Percentiles rank a stretch among this genome's conserved stretches.
Evolutionary conservation across 2,113 vertebrate species (phyloP).

Genomic region (Lepus americanus): DNA sequence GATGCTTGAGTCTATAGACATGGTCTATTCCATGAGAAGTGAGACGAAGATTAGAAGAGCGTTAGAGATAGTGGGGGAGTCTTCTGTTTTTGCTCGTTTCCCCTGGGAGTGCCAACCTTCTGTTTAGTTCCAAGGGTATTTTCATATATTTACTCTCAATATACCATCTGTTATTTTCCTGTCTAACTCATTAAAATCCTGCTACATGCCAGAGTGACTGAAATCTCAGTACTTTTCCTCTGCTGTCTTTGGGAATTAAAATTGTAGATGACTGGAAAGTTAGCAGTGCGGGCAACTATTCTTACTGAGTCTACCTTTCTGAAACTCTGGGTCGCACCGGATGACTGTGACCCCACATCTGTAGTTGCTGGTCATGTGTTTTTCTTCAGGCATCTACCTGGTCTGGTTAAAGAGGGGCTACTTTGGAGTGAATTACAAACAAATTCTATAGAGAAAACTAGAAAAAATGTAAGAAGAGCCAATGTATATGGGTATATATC

Average conservation of each 20-base stretch:
- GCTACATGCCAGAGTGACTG: neutral
- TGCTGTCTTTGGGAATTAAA: constrained; percentile 18
- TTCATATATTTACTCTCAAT: constrained; percentile 67
- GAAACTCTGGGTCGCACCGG: accelerated
- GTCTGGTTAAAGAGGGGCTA: neutral
- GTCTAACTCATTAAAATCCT: constrained; percentile 70
- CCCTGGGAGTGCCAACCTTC: constrained; percentile 52
- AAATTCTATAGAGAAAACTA: neutral
- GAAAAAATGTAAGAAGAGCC: neutral
- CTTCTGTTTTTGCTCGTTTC: neutral
- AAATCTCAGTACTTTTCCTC: neutral
- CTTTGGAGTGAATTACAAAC: neutral
- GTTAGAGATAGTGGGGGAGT: neutral
- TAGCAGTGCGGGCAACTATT: neutral
- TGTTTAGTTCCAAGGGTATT: constrained; percentile 65
- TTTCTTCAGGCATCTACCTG: neutral
- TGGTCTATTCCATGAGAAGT: neutral
- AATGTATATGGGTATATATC: neutral
- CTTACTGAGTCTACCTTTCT: neutral
- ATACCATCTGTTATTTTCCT: constrained; percentile 75
- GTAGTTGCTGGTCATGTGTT: neutral
- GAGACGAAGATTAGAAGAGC: neutral
- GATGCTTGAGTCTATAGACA: neutral
- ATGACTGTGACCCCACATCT: accelerated
- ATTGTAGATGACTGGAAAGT: neutral